These are phyloP conservation scores for Coreoperca whiteheadi DNA, from an alignment of 2,113 vertebrate species.

Conservation along the genomic window DNA sequence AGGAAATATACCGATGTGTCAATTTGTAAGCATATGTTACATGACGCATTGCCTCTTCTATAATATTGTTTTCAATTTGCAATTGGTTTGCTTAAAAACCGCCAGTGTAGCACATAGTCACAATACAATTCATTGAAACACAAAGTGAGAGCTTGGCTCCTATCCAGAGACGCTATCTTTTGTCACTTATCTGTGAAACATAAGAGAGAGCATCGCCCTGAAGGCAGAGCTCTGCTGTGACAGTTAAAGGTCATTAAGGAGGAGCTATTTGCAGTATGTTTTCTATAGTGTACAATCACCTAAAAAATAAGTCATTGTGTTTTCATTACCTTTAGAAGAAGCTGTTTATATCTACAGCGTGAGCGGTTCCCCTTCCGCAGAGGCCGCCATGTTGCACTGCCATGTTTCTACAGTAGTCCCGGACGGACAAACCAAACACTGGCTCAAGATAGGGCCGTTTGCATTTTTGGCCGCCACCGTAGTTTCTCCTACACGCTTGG, in stretches of 20 bases:
- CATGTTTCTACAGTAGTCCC: no score
- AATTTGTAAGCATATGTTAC: neutral
- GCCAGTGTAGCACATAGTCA: neutral
- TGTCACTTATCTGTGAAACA: neutral
- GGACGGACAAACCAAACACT: no score
- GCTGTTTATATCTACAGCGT: no score
- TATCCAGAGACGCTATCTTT: neutral
- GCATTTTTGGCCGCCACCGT: no score
- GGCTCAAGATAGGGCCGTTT: no score
- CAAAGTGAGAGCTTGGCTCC: neutral
- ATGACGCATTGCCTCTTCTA: neutral
- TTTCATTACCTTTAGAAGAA: no score
- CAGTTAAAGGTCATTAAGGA: neutral
- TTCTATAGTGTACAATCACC: no score
- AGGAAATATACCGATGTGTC: neutral
- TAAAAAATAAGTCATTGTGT: no score
- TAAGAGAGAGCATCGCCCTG: neutral
- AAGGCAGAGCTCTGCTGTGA: neutral
- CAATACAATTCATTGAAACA: neutral
- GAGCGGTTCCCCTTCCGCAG: no score
- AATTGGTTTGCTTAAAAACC: neutral
- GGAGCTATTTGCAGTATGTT: no score
- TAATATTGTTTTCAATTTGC: neutral
- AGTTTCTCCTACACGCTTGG: no score
- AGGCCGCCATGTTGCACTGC: no score